Base-by-base conservation (phyloP, 1,140 invertebrate species). In the Cylas formicarius region DNA sequence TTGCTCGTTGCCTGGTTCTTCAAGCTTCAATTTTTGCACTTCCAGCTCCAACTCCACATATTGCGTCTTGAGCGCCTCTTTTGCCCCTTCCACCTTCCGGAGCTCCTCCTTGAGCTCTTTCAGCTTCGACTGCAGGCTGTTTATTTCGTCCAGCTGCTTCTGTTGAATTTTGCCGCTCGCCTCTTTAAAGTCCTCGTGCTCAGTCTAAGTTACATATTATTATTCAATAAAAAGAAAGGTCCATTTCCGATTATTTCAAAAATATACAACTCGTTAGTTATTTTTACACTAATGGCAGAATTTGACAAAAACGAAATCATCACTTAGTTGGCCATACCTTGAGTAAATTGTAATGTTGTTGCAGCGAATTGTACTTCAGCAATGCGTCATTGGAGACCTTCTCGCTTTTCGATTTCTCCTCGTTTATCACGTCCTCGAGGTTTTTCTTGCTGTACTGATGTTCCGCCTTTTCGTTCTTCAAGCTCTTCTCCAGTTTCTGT, bases 271-370 rank as follows among this genome's bases (percentile, higher is more conserved):
- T n/a, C n/a, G n/a, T n/a, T n/a, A n/a, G n/a, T n/a, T n/a, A n/a
- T n/a, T n/a, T n/a, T n/a, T n/a, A n/a, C n/a, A n/a, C n/a, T n/a
- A n/a, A n/a, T n/a, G n/a, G n/a, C n/a, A n/a, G n/a, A n/a, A n/a
- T n/a, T n/a, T n/a, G n/a, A n/a, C n/a, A n/a, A n/a, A n/a, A n/a
- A n/a, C n/a, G n/a, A n/a, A n/a, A n/a, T n/a, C n/a, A n/a, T n/a
- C n/a, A n/a, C n/a, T n/a, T n/a, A n/a, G n/a, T n/a, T n/a, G n/a
- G n/a, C n/a, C 7, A 13, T 52, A 55, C 57, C 50, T 72, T 61
- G 24, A 72, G 53, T 32, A 70, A 35, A 52, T 69, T 72, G 40
- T 63, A 71, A 43, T 69, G 67, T 27, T 67, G 68, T 27, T 71
- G 50, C 39, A 72, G 50, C 2, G 65, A 64, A 16, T 60, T 63